Percentiles rank a stretch among this genome's conserved stretches.
phyloP scores from a whole-genome alignment of 2,113 vertebrate species.

The Pseudorasbora parva region DNA sequence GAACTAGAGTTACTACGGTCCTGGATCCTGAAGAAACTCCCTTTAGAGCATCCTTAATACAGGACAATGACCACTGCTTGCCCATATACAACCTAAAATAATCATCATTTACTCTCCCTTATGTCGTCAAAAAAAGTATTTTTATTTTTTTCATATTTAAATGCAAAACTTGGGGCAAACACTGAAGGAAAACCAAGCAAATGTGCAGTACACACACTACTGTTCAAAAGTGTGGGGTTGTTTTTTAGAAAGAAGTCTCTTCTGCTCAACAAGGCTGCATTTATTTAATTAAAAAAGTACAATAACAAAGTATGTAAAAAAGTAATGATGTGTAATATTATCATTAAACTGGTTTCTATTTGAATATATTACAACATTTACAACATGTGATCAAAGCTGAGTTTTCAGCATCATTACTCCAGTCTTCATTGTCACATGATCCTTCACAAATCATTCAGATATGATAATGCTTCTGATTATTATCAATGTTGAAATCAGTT shows the following conservation, averaged over 20 bases:
- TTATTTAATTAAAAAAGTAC: neutral
- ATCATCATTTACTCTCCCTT: neutral
- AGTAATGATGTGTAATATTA: neutral
- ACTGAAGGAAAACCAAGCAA: neutral
- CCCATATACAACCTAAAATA: neutral
- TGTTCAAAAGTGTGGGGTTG: neutral
- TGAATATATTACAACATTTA: neutral
- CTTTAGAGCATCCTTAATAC: conserved; percentile 1
- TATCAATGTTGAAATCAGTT: too few relatives aligned
- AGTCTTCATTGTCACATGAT: neutral
- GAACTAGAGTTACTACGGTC: conserved; percentile 81
- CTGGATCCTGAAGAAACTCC: conserved; percentile 86
- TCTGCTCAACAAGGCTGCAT: neutral
- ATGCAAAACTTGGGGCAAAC: too few relatives aligned
- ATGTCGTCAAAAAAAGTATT: neutral
- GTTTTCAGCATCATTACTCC: neutral
- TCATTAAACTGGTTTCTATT: neutral
- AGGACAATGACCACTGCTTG: conserved; percentile 17
- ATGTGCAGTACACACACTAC: neutral
- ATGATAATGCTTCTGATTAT: neutral
- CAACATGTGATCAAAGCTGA: neutral
- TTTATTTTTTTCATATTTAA: neutral
- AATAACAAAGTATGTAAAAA: neutral
- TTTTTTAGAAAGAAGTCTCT: neutral
- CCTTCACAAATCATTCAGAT: neutral